Evolutionary conservation across 2,888 invertebrate species (phyloP).

Genomic region (Choreutis nemorana): DNA sequence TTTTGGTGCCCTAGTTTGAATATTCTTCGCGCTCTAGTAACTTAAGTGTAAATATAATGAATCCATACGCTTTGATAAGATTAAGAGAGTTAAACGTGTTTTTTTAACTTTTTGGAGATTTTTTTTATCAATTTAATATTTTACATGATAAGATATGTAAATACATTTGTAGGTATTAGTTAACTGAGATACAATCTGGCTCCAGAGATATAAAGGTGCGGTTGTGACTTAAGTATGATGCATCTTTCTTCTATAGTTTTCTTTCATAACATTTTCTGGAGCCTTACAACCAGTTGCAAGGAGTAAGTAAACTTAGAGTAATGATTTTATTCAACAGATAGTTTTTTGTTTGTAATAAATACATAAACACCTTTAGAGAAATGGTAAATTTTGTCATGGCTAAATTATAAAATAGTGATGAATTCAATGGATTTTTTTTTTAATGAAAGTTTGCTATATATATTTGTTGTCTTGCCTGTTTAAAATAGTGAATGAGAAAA

Average conservation of each 20-base stretch:
- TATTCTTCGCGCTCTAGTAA: slow-evolving; percentile 38
- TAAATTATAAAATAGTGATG: too few relatives aligned
- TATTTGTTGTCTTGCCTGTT: too few relatives aligned
- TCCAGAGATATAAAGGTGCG: background rate
- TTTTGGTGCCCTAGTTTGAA: slow-evolving; percentile 52
- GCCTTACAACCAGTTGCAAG: too few relatives aligned
- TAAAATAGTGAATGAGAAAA: too few relatives aligned
- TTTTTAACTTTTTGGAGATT: slow-evolving; percentile 57
- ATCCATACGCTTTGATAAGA: slow-evolving; percentile 64
- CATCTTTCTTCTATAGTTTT: too few relatives aligned
- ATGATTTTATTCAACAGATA: too few relatives aligned
- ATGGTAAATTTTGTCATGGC: too few relatives aligned
- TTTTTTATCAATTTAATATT: slow-evolving; percentile 27
- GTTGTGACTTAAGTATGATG: background rate
- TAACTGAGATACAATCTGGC: slow-evolving; percentile 31
- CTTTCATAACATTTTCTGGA: background rate
- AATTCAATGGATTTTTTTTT: too few relatives aligned
- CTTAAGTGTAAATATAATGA: slow-evolving; percentile 58
- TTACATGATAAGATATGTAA: slow-evolving; percentile 42
- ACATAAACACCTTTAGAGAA: too few relatives aligned
- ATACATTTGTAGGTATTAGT: slow-evolving; percentile 32
- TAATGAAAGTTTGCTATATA: too few relatives aligned
- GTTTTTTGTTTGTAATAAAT: too few relatives aligned
- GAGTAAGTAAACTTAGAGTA: too few relatives aligned
- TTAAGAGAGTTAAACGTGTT: slow-evolving; percentile 62